phyloP scores from a whole-genome alignment of 2,888 invertebrate genomes.

The Sphecodes monilicornis region DNA sequence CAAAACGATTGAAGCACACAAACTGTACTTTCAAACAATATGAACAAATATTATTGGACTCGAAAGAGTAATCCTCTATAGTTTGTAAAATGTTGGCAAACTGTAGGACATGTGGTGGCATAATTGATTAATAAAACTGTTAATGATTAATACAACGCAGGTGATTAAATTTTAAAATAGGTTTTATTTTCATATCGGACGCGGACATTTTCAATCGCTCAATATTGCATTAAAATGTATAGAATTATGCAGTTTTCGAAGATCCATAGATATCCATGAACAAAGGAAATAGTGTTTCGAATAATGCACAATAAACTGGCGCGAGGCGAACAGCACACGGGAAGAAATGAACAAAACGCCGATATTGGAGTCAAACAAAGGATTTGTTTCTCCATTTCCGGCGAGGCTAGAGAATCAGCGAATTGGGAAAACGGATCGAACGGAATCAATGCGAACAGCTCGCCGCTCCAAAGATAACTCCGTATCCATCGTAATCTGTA shows the following conservation, averaged over 20 bases:
- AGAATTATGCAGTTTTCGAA: background rate
- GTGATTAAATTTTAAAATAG: too few relatives aligned
- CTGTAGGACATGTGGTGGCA: too few relatives aligned
- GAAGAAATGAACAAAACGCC: background rate
- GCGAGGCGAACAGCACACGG: background rate
- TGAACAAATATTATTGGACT: too few relatives aligned
- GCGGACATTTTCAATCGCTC: too few relatives aligned
- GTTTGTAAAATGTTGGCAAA: too few relatives aligned
- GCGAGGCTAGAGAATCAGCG: background rate
- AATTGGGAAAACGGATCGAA: conserved; percentile 9
- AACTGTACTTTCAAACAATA: too few relatives aligned
- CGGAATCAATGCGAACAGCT: background rate
- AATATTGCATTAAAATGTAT: background rate
- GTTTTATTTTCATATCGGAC: background rate
- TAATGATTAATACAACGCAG: too few relatives aligned
- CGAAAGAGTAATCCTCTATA: too few relatives aligned
- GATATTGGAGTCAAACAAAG: background rate
- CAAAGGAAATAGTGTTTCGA: background rate
- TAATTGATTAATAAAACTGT: too few relatives aligned
- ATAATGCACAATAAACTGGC: background rate
- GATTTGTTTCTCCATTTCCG: background rate
- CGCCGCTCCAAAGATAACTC: conserved; percentile 28
- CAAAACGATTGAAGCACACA: too few relatives aligned
- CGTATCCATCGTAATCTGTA: conserved; percentile 52
- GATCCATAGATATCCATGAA: background rate